A percentile compares a stretch with the other conserved stretches of the same genome.
These are phyloP conservation scores for Crotophaga sulcirostris DNA, from an alignment of 2,113 vertebrate species.

Conservation along the genomic window DNA sequence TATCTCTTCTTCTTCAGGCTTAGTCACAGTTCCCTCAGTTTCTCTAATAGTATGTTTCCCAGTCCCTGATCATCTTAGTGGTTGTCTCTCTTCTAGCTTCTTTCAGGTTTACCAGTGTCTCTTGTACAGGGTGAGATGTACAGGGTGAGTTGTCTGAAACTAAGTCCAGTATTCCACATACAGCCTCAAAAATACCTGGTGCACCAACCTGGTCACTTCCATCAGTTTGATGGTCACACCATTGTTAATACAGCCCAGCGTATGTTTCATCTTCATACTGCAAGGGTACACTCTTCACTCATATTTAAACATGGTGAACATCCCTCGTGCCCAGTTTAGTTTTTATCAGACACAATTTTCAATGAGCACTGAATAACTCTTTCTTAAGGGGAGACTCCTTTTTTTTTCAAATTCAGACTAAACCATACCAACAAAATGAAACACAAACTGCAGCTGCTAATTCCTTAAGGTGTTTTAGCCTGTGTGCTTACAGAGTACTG, in stretches of 20 bases:
- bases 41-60: neutral
- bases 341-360: neutral
- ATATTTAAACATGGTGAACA: neutral
- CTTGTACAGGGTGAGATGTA: neutral
- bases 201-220: neutral
- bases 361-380: neutral
- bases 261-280: neutral
- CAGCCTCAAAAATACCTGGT: neutral
- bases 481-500: neutral
- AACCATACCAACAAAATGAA: neutral
- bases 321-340: neutral
- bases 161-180: neutral
- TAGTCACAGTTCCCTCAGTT: neutral
- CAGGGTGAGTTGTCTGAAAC: neutral
- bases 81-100: neutral
- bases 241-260: neutral
- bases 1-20: accelerated
- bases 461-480: neutral
- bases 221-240: too few relatives aligned
- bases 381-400: neutral
- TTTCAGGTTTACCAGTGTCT: neutral
- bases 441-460: neutral
- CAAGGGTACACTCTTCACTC: neutral
- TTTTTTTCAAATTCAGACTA: neutral
- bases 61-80: neutral